Conservation (phyloP, 2,888 invertebrate genomes). For the Hipparchia semele region DNA sequence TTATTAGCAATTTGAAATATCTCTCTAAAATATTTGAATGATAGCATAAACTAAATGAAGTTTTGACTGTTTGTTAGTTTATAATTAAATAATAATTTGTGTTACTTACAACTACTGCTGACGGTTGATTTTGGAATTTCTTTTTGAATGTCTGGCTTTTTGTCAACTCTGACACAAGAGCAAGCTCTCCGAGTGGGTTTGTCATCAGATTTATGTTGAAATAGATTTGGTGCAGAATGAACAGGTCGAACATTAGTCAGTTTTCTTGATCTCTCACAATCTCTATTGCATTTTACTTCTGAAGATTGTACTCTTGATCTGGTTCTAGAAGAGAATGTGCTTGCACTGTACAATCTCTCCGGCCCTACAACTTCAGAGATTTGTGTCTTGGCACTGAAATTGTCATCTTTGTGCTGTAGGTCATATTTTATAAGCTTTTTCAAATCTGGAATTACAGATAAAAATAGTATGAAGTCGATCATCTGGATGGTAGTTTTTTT, state of each 20-base stretch:
- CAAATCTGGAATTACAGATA: slow-evolving; percentile 78
- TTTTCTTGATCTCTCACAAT: slow-evolving; percentile 52
- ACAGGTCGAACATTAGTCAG: slow-evolving; percentile 49
- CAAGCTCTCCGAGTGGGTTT: slow-evolving; percentile 62
- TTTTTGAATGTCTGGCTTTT: slow-evolving; percentile 54
- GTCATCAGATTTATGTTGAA: slow-evolving; percentile 49
- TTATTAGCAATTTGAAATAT: too few species aligned
- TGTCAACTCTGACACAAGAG: slow-evolving; percentile 65
- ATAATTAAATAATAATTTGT: not conserved
- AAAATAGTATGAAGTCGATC: not conserved
- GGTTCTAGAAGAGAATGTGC: slow-evolving; percentile 72
- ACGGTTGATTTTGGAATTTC: slow-evolving; percentile 48
- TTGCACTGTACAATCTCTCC: slow-evolving; percentile 74
- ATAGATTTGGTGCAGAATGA: slow-evolving; percentile 66
- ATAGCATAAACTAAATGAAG: too few species aligned
- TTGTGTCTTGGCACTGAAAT: slow-evolving; percentile 21
- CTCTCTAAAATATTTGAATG: too few species aligned
- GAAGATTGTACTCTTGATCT: slow-evolving; percentile 59
- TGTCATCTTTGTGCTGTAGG: slow-evolving; percentile 64
- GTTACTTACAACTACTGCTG: slow-evolving; percentile 66
- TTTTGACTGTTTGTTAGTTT: too few species aligned
- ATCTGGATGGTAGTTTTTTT: not conserved
- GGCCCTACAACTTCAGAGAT: slow-evolving; percentile 49
- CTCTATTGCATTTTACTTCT: slow-evolving; percentile 54
- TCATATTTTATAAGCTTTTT: slow-evolving; percentile 87